These are phyloP conservation scores for Orussus abietinus DNA, from an alignment of 1,140 invertebrate species.

Conservation along the genomic window DNA sequence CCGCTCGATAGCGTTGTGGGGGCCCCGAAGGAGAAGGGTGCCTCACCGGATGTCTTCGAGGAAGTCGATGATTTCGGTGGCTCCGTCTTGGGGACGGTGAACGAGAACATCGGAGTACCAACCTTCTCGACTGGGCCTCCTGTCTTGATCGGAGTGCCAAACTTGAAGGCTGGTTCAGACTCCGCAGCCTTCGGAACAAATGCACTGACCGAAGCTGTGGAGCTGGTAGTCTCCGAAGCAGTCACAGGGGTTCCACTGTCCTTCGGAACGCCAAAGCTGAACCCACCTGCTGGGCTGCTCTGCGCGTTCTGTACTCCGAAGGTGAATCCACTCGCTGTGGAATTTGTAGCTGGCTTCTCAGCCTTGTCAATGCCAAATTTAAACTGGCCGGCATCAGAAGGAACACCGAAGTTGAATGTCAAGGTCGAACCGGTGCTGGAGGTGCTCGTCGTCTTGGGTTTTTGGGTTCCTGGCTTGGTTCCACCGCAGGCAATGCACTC, in stretches of 20 bases:
- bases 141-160: no score
- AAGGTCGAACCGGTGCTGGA: conserved; percentile 25
- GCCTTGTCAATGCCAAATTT: conserved; percentile 52
- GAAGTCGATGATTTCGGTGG: neutral
- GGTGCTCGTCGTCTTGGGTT: conserved; percentile 16
- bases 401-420: conserved; percentile 37
- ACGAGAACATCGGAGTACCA: conserved; percentile 9
- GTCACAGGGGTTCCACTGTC: conserved; percentile 17
- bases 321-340: conserved; percentile 29
- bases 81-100: conserved; percentile 15
- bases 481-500: conserved; percentile 59
- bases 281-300: conserved; percentile 19
- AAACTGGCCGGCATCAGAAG: conserved; percentile 25
- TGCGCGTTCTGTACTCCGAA: conserved; percentile 22
- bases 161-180: conserved; percentile 1
- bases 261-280: conserved; percentile 43
- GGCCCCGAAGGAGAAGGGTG: conserved; percentile 12
- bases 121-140: no score
- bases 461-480: conserved; percentile 46
- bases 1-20: neutral
- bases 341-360: conserved; percentile 12
- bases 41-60: conserved; percentile 1
- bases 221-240: no score
- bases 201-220: no score
- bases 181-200: no score